Percentiles rank a stretch among this genome's conserved stretches.
These are phyloP conservation scores for Lithodes maja DNA, from an alignment of 2,888 invertebrate species.

Conservation along the genomic window DNA sequence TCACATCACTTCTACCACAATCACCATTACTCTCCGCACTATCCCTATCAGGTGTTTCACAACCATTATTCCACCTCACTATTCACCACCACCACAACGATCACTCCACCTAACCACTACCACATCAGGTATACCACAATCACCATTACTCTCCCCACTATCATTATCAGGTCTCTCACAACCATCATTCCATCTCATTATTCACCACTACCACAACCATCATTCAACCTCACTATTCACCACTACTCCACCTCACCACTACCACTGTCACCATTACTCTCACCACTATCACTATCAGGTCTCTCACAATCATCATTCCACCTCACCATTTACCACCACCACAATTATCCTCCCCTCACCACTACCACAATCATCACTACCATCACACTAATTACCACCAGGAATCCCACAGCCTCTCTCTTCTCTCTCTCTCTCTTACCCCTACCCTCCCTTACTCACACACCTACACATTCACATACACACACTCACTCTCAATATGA, in stretches of 20 bases:
- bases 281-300: neutral
- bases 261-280: neutral
- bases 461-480: slow-evolving; percentile 13
- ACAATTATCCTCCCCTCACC: neutral
- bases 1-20: slow-evolving; percentile 4
- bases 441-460: slow-evolving; percentile 19
- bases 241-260: neutral
- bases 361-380: neutral
- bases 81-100: neutral
- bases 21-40: neutral
- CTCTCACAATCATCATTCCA: neutral
- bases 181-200: neutral
- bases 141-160: neutral
- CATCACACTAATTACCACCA: neutral
- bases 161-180: neutral
- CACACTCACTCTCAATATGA: slow-evolving; percentile 1
- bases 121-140: neutral
- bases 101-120: neutral
- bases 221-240: neutral
- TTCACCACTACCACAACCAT: neutral
- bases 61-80: neutral
- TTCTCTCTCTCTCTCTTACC: slow-evolving; percentile 27
- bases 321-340: neutral
- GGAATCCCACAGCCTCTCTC: neutral
- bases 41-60: neutral